Evolutionary conservation across 2,888 invertebrate species (phyloP).

Genomic region (Cephus spinipes): DNA sequence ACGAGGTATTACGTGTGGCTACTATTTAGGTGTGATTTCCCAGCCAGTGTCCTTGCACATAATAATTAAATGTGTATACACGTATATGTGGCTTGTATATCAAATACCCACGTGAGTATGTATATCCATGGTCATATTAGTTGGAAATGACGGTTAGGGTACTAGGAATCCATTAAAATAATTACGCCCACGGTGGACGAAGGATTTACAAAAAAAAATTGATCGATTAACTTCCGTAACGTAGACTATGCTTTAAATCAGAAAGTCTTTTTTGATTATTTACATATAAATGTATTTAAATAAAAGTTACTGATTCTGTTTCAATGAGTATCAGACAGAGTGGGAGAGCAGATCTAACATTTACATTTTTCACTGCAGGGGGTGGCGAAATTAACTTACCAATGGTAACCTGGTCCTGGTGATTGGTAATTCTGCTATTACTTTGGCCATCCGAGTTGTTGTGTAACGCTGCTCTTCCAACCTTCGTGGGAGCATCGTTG

Average conservation of each 20-base stretch:
- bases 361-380: no score
- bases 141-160: constrained; percentile 22
- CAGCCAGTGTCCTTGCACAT: not conserved
- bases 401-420: constrained; percentile 43
- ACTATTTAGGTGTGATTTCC: not conserved
- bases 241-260: no score
- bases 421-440: constrained; percentile 42
- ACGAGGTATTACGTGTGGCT: not conserved
- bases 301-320: no score
- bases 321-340: no score
- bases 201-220: not conserved
- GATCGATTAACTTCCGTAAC: no score
- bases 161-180: constrained; percentile 39
- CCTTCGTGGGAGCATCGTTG: constrained; percentile 37
- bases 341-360: no score
- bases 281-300: no score
- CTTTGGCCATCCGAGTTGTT: constrained; percentile 48
- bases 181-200: constrained; percentile 21
- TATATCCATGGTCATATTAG: not conserved
- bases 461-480: constrained; percentile 47
- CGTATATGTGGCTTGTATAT: not conserved
- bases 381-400: constrained; percentile 36
- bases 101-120: not conserved
- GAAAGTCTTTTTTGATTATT: no score
- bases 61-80: not conserved